Base-by-base conservation (phyloP, 2,888 invertebrate genomes). In the Helleia helle region DNA sequence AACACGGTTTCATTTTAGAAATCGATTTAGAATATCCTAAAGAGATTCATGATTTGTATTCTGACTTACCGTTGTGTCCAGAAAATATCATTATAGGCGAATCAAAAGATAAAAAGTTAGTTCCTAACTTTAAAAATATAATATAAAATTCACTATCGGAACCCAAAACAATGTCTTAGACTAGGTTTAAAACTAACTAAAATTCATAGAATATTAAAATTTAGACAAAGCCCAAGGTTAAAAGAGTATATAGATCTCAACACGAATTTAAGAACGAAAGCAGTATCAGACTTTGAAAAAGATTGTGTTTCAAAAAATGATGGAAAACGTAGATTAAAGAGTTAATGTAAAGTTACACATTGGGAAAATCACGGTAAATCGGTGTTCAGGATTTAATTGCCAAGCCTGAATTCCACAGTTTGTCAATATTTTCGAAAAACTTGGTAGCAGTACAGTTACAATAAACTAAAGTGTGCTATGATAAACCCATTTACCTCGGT, bases 171-270 rank as follows among this genome's bases (percentile, higher is more conserved):
- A 43, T 54, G 53, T 44, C 3, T 53, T 7, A 22, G 51, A 31
- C 25, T 48, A 11, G 52, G 56, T 9, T 2, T 55, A 3, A 39
- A 43, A 34, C n/a, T 55, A 25, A 36, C 7, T 11, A 53, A 53
- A 42, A 43, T 55, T 25, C 50, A 69, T 53, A 49, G 62, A 44
- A 48, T 62, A 11, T 45, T 68, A 42, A 50, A 61, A 50, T 72
- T 71, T 49, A 49, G 62, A 17, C 68, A 73, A 55, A 54, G 51
- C 29, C 43, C 58, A 3, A 73, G 66, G 62, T 44, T 71, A 7
- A 53, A 66, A 48, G 38, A 48, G 40, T 71, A 71, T 43, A 69
- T 72, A 28, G 61, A 69, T 25, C 44, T 68, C 40, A 77, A 75
- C 51, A 71, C 62, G 4, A 36, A 58, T 28, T 38, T 65, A 17